Conservation (phyloP, 2,888 invertebrate species). For the Cheiracanthium punctorium region DNA sequence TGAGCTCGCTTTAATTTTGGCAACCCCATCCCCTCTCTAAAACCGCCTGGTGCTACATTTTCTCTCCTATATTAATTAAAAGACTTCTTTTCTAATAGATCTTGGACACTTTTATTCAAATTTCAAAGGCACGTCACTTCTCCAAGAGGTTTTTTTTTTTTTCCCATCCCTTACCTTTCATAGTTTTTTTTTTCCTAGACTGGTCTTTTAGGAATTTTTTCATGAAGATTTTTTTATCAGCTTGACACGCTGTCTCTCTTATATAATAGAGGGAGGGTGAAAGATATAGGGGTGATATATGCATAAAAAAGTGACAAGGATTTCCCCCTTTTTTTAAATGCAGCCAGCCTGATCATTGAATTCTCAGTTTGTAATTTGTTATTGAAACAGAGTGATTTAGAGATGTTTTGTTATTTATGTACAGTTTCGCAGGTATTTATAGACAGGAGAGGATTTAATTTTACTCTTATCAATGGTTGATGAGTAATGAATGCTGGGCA, state of each 20-base stretch:
- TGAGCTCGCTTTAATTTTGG: background rate
- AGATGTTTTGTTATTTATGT: slow-evolving; percentile 1
- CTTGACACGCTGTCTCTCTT: slow-evolving; percentile 38
- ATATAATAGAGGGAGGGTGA: slow-evolving; percentile 2
- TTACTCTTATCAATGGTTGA: background rate
- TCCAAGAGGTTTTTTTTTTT: background rate
- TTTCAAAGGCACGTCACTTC: slow-evolving; percentile 44
- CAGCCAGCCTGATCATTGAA: background rate
- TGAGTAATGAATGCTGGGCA: background rate
- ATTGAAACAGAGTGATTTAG: slow-evolving; percentile 4
- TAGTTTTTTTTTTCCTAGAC: background rate
- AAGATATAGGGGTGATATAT: background rate
- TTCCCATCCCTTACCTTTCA: background rate
- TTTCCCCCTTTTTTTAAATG: background rate
- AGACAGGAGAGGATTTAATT: background rate
- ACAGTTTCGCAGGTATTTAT: background rate
- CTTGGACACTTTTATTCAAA: slow-evolving; percentile 65
- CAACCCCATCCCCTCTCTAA: slow-evolving; percentile 9
- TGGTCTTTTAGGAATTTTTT: background rate
- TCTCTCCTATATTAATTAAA: slow-evolving; percentile 62
- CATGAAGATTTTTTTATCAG: background rate
- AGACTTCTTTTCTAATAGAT: slow-evolving; percentile 49
- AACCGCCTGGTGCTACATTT: slow-evolving; percentile 26
- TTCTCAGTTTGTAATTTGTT: slow-evolving; percentile 10
- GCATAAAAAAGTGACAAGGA: slow-evolving; percentile 19